Evolutionary conservation across 2,113 vertebrate species (phyloP), one percentile per base, ranked within the genome.

Genomic region (Dasyornis broadbenti): DNA sequence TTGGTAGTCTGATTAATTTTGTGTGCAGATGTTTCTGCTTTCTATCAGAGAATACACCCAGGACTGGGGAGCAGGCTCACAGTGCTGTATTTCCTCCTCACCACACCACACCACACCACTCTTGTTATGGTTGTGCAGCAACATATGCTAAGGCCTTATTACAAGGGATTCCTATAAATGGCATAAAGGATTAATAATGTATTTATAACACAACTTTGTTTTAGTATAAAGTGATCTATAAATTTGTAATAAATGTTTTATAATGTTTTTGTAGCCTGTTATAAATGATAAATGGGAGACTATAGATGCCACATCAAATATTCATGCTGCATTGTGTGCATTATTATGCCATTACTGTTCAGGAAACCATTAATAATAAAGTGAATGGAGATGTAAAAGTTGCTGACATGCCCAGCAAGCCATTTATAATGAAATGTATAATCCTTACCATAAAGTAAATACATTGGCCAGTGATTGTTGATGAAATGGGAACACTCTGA

Each of bases 211-310:
- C 97, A 97, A 97, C 97, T 92, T 97, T 85, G 88, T 77, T 95
- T 97, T 97, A 97, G 96, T 97, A 71, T 89, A 97, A 98, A 97
- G 97, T 97, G 98, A 98, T 98, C 97, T 98, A 97, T 98, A 98
- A 98, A 97, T 89, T 97, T 84, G 97, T 96, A 93, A 98, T 98
- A 98, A 98, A 98, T 98, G 98, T 98, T 98, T 98, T 97, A 98
- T 98, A 97, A 97, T 98, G 98, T 98, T 98, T 98, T 97, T 98
- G 98, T 97, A 98, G 97, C 98, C 97, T 95, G 97, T 98, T 98
- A 98, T 98, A 98, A 98, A 98, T 98, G 98, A 98, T 98, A 94
- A 97, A 98, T 98, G 97, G 97, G 94, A 45, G 91, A 87, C 97
- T 95, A 94, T 97, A 97, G 97, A 98, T 96, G 97, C 96, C 18